Base-by-base conservation (phyloP, 2,888 invertebrate genomes). In the Sinotaia quadrata region DNA sequence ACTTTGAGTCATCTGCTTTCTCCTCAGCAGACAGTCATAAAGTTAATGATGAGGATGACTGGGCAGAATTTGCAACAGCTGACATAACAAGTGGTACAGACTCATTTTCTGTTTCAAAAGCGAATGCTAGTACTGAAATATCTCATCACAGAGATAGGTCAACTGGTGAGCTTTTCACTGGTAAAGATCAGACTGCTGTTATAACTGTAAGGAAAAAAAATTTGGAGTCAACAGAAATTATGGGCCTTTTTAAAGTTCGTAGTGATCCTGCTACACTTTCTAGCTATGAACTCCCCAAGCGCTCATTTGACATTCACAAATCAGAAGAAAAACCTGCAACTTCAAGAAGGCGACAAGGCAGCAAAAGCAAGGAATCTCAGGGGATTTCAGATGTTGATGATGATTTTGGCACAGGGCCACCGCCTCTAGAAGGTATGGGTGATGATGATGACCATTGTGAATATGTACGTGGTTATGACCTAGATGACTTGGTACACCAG, bases 161-260 rank as follows among this genome's bases (percentile, higher is more conserved):
- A 33, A 51, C 33, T 3, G 34, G 62, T 27, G 54, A 34, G 10
- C 24, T 31, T 21, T 31, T 37, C 47, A 41, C 27, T 34, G 36
- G 66, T 21, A 8, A 36, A 29, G 21, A 70, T 37, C 57, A 56
- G 24, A n/a, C 41, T 36, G 52, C 31, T 59, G 56, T 76, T n/a
- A 72, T 81, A n/a, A 75, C 75, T 12, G 74, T 84, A 24, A 81
- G 79, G 67, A 82, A 82, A 51, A 73, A 76, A 33, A 78, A 78
- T 61, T 65, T 84, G 37, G 75, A 74, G 12, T 71, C 78, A 2
- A 72, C 62, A 65, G 81, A 83, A 69, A 82, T 84, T 61, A 57
- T 83, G 37, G 78, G 77, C 15, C 66, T 84, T 21, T 84, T 84
- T 66, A 82, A 81, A 62, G 78, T 83, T 27, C 77, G 78, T 33